These are phyloP conservation scores for Meta bourneti DNA, from an alignment of 2,888 invertebrate species.

Conservation along the genomic window DNA sequence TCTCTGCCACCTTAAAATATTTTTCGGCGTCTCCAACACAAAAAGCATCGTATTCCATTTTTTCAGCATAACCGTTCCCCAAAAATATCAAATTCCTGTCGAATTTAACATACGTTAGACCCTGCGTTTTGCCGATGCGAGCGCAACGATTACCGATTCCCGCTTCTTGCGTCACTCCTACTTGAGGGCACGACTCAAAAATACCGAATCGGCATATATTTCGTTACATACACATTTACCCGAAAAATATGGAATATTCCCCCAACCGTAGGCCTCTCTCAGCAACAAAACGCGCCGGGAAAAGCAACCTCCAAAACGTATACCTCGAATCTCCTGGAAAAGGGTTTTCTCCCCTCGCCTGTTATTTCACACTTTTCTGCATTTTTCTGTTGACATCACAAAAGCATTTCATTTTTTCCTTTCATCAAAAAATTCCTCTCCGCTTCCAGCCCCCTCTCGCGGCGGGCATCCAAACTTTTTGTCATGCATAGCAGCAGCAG, in stretches of 20 bases:
- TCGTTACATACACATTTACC: slow-evolving; percentile 47
- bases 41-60: background rate
- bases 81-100: slow-evolving; percentile 1
- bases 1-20: too few species aligned
- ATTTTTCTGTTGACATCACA: slow-evolving; percentile 47
- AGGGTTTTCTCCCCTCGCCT: slow-evolving; percentile 9
- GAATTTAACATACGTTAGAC: slow-evolving; percentile 40
- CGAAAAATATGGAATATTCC: slow-evolving; percentile 22
- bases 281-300: slow-evolving; percentile 6
- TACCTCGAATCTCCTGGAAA: slow-evolving; percentile 8
- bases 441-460: slow-evolving; percentile 9
- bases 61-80: background rate
- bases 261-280: background rate
- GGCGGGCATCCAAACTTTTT: slow-evolving; percentile 4
- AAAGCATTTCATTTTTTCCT: slow-evolving; percentile 5
- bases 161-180: background rate
- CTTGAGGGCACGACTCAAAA: background rate
- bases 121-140: slow-evolving; percentile 28
- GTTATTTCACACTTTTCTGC: slow-evolving; percentile 64
- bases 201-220: slow-evolving; percentile 47
- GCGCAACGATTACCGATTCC: slow-evolving; percentile 38
- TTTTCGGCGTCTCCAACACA: background rate
- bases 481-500: slow-evolving; percentile 27
- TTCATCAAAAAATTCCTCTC: background rate
- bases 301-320: slow-evolving; percentile 30